phyloP scores from a whole-genome alignment of 2,113 vertebrate genomes.

The Leucoraja erinaceus region DNA sequence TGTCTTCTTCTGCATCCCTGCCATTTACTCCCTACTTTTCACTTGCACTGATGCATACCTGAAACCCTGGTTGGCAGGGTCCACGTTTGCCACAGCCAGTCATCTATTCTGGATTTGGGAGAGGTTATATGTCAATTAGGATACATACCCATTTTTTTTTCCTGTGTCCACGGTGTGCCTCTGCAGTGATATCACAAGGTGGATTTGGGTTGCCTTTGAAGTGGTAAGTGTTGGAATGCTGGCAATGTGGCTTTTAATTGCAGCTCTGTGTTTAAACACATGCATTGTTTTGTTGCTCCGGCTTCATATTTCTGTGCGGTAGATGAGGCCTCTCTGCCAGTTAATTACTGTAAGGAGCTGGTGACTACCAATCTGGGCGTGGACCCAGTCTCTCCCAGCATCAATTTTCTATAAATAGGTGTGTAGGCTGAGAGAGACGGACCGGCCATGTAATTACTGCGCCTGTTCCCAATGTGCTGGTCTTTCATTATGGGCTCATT shows the following conservation, averaged over 20 bases:
- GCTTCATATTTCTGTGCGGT: neutral
- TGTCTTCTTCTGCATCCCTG: neutral
- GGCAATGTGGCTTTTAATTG: neutral
- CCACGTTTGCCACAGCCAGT: neutral
- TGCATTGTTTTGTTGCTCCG: neutral
- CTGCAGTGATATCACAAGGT: neutral
- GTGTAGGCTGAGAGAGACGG: constrained; percentile 3
- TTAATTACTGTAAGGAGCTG: constrained; percentile 21
- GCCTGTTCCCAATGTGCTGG: constrained; percentile 17
- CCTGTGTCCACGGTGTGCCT: neutral
- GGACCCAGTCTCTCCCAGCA: neutral
- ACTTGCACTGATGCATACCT: neutral
- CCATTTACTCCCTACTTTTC: neutral
- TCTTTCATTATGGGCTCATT: neutral
- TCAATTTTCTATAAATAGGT: constrained; percentile 29
- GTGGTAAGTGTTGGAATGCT: neutral
- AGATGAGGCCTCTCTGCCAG: constrained; percentile 2
- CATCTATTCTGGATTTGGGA: neutral
- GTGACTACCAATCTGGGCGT: constrained; percentile 15
- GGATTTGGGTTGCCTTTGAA: neutral
- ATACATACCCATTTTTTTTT: neutral
- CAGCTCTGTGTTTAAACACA: neutral
- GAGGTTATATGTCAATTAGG: neutral
- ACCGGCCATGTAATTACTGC: constrained; percentile 7
- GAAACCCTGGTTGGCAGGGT: neutral